Percentiles rank a stretch among this genome's conserved stretches.
phyloP scores from a whole-genome alignment of 2,113 vertebrate genomes.

The Phaethon lepturus region DNA sequence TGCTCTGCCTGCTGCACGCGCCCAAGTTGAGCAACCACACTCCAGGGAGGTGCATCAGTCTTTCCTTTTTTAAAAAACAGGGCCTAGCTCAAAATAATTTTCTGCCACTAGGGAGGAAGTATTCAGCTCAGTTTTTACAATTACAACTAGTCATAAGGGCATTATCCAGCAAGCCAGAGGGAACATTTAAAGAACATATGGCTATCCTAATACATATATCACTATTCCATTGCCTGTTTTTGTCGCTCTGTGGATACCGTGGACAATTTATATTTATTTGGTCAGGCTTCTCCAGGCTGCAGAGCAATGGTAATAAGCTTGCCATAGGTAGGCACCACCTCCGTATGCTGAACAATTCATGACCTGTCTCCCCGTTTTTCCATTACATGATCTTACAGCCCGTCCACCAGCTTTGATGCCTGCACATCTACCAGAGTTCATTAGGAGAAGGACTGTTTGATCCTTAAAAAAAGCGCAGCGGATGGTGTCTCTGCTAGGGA shows the following conservation, averaged over 20 bases:
- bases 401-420: not conserved
- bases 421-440: not conserved
- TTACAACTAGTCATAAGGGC: not conserved
- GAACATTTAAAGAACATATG: not conserved
- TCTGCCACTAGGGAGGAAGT: not conserved
- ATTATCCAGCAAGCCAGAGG: not conserved
- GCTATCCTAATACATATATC: not conserved
- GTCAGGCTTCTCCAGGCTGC: not conserved
- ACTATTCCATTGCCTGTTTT: not conserved
- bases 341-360: not conserved
- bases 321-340: not conserved
- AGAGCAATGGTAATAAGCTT: not conserved
- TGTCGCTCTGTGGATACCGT: not conserved
- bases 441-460: not conserved
- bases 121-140: not conserved
- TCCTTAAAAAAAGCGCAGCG: not conserved
- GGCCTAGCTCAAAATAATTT: not conserved
- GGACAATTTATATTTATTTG: not conserved
- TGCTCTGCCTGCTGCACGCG: not conserved
- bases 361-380: not conserved
- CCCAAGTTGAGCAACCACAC: fast-evolving
- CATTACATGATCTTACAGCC: not conserved
- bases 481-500: not conserved
- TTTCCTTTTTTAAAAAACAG: not conserved
- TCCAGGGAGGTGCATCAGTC: not conserved